phyloP scores from a whole-genome alignment of 2,113 vertebrate genomes.

The Pygoscelis antarcticus region DNA sequence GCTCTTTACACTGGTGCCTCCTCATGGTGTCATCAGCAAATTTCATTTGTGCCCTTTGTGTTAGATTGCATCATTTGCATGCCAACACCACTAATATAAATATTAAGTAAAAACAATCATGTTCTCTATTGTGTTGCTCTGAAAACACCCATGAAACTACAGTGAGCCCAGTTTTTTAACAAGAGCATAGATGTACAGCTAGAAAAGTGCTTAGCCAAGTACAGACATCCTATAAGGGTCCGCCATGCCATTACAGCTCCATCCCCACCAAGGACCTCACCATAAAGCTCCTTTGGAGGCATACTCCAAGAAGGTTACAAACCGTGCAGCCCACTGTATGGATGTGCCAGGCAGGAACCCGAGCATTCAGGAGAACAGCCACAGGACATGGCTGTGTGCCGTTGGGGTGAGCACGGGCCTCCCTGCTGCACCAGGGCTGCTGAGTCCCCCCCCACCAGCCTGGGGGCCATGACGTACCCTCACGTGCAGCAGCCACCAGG shows the following conservation, averaged over 20 bases:
- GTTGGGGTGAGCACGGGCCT: rapidly evolving
- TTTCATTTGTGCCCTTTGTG: neutral
- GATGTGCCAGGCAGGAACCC: neutral
- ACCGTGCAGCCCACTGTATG: neutral
- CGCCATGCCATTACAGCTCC: neutral
- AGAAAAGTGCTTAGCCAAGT: neutral
- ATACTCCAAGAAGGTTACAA: neutral
- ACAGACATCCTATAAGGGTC: neutral
- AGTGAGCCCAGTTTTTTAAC: neutral
- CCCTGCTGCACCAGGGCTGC: neutral
- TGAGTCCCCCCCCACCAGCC: rapidly evolving
- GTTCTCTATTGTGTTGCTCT: neutral
- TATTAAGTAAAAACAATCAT: neutral
- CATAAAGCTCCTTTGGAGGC: neutral
- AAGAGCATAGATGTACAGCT: neutral
- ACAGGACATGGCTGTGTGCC: rapidly evolving
- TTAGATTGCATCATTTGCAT: neutral
- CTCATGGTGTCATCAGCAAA: neutral
- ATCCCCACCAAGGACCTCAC: neutral
- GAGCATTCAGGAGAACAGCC: neutral
- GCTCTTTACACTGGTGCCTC: neutral
- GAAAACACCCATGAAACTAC: neutral
- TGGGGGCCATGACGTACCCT: rapidly evolving
- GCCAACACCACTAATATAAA: neutral
- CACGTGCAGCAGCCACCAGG: neutral